Percentiles rank a stretch among this genome's conserved stretches.
These are phyloP conservation scores for Zoroaster sp. DNA, from an alignment of 53 echinoderm and acorn worm species.

Conservation along the genomic window DNA sequence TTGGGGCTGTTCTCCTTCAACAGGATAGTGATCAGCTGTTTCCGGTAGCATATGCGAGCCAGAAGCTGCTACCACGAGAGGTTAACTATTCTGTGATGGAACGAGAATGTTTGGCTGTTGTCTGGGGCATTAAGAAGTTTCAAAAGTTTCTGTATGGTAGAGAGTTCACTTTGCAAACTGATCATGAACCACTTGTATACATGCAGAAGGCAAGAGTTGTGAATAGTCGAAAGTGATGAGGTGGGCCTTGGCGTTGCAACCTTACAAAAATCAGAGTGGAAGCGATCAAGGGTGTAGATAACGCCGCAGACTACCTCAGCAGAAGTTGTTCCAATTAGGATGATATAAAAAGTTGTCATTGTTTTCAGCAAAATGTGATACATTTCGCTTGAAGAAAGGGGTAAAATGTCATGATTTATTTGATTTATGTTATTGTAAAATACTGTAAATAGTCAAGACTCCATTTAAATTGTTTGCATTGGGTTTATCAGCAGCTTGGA, in stretches of 20 bases:
- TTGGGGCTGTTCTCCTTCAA: too few relatives aligned
- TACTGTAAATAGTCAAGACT: too few relatives aligned
- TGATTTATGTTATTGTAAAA: too few relatives aligned
- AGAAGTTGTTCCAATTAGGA: background rate
- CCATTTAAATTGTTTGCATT: too few relatives aligned
- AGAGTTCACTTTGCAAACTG: conserved; percentile 33
- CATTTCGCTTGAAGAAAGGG: too few relatives aligned
- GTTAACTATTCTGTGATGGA: background rate
- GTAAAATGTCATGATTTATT: too few relatives aligned
- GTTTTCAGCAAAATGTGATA: too few relatives aligned
- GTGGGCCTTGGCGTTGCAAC: conserved; percentile 47
- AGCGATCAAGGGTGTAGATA: conserved; percentile 56
- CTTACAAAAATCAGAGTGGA: conserved; percentile 35
- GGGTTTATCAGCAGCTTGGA: too few relatives aligned
- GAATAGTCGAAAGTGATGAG: conserved; percentile 39
- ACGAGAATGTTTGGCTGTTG: background rate
- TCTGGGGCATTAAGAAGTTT: conserved; percentile 23
- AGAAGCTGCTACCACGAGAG: conserved; percentile 24
- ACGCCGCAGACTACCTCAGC: conserved; percentile 63
- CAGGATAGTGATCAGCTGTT: too few relatives aligned
- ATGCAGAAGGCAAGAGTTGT: conserved; percentile 10
- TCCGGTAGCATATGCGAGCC: too few relatives aligned
- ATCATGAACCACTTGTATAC: conserved; percentile 31
- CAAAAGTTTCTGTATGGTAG: background rate
- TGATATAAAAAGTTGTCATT: too few relatives aligned